Percentiles rank a stretch among this genome's conserved stretches.
Conservation (phyloP, 2,888 invertebrate species). For the Pinctada fucata region DNA sequence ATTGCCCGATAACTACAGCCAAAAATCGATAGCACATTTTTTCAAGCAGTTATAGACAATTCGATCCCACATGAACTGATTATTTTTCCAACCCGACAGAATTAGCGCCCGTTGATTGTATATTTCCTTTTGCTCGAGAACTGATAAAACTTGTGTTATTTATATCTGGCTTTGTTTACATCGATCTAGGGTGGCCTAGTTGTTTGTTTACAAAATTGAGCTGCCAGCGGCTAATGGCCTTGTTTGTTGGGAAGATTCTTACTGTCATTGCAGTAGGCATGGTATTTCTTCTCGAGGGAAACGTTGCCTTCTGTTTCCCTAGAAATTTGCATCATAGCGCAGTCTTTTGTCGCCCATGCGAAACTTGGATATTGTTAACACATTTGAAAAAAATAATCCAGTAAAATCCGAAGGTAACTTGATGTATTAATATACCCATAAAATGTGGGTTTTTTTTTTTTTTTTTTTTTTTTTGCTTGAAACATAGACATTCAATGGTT, state of each 20-base stretch:
- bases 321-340: no score
- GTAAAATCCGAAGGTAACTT: no score
- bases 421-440: no score
- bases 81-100: neutral
- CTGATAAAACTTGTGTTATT: conserved; percentile 35
- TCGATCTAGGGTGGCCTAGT: conserved; percentile 35
- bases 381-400: no score
- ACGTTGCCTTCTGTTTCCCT: no score
- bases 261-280: neutral
- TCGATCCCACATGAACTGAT: neutral
- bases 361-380: no score
- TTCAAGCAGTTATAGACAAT: neutral
- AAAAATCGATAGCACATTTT: conserved; percentile 17
- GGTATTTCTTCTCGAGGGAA: no score
- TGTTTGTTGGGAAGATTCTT: conserved; percentile 49
- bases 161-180: conserved; percentile 41
- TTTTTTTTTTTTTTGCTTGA: no score
- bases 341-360: no score
- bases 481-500: no score
- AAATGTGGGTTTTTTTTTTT: no score
- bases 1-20: conserved; percentile 4
- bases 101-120: conserved; percentile 17
- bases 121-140: conserved; percentile 29
- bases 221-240: conserved; percentile 48
- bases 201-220: conserved; percentile 62